Percentiles rank a stretch among this genome's conserved stretches.
Evolutionary conservation across 1,140 invertebrate genomes (phyloP).

Genomic region (Acyrthosiphon pisum): DNA sequence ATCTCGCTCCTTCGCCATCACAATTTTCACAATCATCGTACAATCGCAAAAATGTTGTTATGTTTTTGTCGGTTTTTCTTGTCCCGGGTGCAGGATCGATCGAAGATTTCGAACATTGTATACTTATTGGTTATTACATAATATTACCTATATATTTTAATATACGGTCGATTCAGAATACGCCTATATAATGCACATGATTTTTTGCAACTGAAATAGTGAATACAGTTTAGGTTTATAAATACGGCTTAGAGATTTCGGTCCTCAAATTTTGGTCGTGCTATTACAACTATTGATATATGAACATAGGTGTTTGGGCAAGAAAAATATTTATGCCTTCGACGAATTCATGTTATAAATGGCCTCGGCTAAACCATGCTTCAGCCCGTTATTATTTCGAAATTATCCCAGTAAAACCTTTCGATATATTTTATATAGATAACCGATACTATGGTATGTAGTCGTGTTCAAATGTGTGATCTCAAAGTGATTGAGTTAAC

Average conservation of each 20-base stretch:
- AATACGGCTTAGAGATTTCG: background rate
- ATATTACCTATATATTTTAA: no score
- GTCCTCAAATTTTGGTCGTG: background rate
- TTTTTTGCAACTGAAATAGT: background rate
- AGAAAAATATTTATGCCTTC: background rate
- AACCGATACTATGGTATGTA: no score
- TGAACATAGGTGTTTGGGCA: background rate
- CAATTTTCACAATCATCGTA: background rate
- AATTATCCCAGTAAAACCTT: no score
- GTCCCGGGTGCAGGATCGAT: background rate
- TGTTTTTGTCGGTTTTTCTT: background rate
- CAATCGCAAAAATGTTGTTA: background rate
- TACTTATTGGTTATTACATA: no score
- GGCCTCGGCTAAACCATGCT: background rate
- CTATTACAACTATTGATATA: background rate
- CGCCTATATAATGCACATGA: no score
- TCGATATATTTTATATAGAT: no score
- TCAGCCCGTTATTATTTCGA: no score
- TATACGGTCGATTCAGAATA: no score
- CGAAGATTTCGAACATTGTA: background rate
- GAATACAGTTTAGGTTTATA: background rate
- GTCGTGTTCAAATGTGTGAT: no score
- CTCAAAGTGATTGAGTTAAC: no score
- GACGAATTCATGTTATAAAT: background rate
- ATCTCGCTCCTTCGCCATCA: background rate